Evolutionary conservation across 2,888 invertebrate species (phyloP).

Genomic region (Melipona beecheii): DNA sequence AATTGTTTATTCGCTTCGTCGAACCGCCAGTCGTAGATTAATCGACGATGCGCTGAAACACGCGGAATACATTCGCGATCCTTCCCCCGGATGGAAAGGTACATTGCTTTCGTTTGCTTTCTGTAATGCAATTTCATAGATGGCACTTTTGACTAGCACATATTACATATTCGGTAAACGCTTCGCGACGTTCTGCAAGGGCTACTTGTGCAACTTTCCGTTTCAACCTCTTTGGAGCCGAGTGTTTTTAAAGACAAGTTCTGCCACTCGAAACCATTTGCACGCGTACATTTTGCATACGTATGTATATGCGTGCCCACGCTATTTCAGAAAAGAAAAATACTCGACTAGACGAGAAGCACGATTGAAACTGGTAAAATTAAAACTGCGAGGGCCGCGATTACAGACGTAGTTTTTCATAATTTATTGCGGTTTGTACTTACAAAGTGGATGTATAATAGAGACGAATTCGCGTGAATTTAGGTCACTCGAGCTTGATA

Average conservation of each 20-base stretch:
- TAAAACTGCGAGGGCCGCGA: not conserved
- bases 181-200: too few species aligned
- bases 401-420: not conserved
- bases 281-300: too few species aligned
- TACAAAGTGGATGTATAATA: not conserved
- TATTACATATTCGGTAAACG: too few species aligned
- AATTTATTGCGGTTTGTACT: not conserved
- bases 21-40: conserved; percentile 14
- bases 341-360: too few species aligned
- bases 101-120: not conserved
- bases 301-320: too few species aligned
- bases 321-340: too few species aligned
- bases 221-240: too few species aligned
- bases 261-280: too few species aligned
- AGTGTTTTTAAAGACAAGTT: too few species aligned
- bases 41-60: conserved; percentile 14
- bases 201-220: too few species aligned
- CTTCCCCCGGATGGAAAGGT: not conserved
- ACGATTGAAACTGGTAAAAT: too few species aligned
- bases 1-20: conserved; percentile 52
- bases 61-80: not conserved
- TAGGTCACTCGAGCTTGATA: not conserved
- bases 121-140: not conserved
- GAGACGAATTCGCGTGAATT: not conserved
- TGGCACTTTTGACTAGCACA: not conserved